Conservation (phyloP, 2,888 invertebrate genomes). For the Orthosia incerta region DNA sequence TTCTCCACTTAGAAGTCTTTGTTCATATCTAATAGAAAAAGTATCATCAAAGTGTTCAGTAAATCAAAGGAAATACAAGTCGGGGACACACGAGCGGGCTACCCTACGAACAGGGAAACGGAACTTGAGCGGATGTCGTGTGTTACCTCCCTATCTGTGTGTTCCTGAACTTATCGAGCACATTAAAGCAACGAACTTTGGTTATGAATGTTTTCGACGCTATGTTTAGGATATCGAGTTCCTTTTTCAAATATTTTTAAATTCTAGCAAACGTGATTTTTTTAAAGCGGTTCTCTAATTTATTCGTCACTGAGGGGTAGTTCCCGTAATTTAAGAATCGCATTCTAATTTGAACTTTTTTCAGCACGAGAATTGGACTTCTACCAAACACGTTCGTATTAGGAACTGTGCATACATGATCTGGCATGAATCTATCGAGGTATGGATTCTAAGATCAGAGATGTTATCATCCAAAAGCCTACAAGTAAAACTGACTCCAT, state of each 20-base stretch:
- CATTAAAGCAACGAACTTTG: conserved; percentile 36
- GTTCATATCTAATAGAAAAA: conserved; percentile 44
- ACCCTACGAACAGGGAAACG: conserved; percentile 43
- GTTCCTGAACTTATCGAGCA: conserved; percentile 36
- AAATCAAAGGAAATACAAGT: conserved; percentile 64
- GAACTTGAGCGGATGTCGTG: conserved; percentile 58
- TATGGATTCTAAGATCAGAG: too few species aligned
- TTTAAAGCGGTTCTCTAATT: too few species aligned
- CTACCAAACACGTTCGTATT: too few species aligned
- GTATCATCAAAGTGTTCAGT: conserved; percentile 58
- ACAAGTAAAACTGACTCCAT: background rate
- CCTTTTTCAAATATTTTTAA: too few species aligned
- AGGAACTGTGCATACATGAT: too few species aligned
- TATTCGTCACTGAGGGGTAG: too few species aligned
- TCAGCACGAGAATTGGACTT: too few species aligned
- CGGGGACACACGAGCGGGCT: conserved; percentile 49
- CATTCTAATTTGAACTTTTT: too few species aligned
- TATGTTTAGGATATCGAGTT: background rate
- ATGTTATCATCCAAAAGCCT: background rate
- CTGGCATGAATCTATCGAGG: too few species aligned
- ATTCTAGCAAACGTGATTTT: background rate
- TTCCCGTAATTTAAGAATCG: too few species aligned
- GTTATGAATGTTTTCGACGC: conserved; percentile 32
- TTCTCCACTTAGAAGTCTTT: conserved; percentile 15
- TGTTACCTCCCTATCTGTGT: conserved; percentile 29